These are phyloP conservation scores for Paracyclopina nana DNA, from an alignment of 1,140 invertebrate genomes.

Conservation along the genomic window DNA sequence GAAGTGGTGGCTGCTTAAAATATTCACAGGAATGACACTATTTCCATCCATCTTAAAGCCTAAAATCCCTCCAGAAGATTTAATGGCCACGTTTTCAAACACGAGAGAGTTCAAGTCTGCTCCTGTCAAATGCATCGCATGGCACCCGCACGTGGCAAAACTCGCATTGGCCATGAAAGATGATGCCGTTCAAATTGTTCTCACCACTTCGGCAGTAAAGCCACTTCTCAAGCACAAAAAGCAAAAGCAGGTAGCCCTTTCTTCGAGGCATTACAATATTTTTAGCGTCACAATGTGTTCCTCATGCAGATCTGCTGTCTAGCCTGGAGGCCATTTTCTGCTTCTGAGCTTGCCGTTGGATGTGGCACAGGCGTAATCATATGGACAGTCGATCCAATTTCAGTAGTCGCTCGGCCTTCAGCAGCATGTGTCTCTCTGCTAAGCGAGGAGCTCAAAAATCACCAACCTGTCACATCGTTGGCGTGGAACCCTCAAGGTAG, in stretches of 20 bases:
- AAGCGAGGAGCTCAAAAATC: neutral
- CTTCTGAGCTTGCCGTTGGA: neutral
- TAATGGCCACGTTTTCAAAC: neutral
- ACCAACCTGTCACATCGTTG: conserved; percentile 1
- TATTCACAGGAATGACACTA: too few relatives aligned
- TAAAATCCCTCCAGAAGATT: neutral
- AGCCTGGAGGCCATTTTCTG: neutral
- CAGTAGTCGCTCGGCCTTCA: neutral
- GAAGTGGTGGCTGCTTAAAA: too few relatives aligned
- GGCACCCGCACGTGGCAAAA: neutral
- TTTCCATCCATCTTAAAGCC: too few relatives aligned
- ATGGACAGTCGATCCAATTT: neutral
- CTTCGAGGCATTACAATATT: too few relatives aligned
- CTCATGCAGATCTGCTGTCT: too few relatives aligned
- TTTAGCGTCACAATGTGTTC: too few relatives aligned
- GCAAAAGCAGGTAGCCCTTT: neutral
- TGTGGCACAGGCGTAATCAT: neutral
- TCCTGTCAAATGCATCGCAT: neutral
- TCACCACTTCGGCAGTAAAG: neutral
- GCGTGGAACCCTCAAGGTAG: neutral
- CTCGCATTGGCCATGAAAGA: neutral
- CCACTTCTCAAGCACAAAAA: neutral
- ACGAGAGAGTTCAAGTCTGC: neutral
- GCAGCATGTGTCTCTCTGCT: neutral
- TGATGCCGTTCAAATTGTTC: neutral